Conservation (phyloP, 2,888 invertebrate species). For the Agrenia bidenticulata region DNA sequence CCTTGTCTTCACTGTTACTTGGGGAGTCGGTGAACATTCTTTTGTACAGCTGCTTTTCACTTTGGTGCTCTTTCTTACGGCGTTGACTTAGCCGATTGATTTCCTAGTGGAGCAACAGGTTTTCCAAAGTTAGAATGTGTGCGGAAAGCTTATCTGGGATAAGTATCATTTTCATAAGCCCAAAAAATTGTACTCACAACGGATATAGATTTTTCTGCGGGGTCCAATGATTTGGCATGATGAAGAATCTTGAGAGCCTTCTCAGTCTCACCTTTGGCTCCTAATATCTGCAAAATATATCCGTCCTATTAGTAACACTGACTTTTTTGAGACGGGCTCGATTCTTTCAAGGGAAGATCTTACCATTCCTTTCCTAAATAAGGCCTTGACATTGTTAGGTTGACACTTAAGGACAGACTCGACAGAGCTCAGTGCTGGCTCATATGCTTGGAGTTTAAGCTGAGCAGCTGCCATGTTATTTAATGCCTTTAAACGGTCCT, state of each 20-base stretch:
- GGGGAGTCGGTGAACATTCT: constrained; percentile 62
- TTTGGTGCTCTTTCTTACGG: constrained; percentile 62
- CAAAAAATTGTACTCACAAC: constrained; percentile 29
- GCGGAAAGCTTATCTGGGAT: background rate
- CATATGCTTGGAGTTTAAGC: constrained; percentile 80
- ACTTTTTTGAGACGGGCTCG: no score
- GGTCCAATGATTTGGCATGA: constrained; percentile 66
- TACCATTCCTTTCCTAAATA: constrained; percentile 80
- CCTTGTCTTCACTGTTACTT: background rate
- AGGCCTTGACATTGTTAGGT: constrained; percentile 85
- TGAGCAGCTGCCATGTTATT: constrained; percentile 93
- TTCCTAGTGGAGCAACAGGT: constrained; percentile 56
- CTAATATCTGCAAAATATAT: constrained; percentile 61
- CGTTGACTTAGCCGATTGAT: constrained; percentile 62
- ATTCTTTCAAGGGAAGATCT: background rate
- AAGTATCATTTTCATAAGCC: background rate
- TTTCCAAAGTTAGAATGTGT: background rate
- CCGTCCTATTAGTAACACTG: no score
- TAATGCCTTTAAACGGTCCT: constrained; percentile 78
- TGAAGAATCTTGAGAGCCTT: constrained; percentile 69
- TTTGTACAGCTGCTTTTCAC: constrained; percentile 68
- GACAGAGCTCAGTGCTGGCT: constrained; percentile 79
- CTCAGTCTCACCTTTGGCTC: constrained; percentile 68
- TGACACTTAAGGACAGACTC: constrained; percentile 79
- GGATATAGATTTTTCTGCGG: constrained; percentile 65